phyloP scores from a whole-genome alignment of 2,113 vertebrate species.

The Motacilla alba region DNA sequence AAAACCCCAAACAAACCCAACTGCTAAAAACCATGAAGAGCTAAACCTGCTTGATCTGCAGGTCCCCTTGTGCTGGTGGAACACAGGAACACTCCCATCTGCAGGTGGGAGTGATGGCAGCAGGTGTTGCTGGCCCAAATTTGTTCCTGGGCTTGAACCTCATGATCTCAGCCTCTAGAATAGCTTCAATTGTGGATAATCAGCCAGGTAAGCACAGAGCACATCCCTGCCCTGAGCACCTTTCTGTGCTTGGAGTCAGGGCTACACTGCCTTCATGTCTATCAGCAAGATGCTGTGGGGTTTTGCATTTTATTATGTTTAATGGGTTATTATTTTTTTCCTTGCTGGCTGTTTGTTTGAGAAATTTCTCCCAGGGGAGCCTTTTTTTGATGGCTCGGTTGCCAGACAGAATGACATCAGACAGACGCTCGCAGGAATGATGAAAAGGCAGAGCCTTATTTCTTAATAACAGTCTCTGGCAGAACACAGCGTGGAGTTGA shows the following conservation, averaged over 20 bases:
- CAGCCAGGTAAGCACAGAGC: not conserved
- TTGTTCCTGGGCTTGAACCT: not conserved
- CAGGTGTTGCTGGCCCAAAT: not conserved
- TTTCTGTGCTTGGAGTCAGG: not conserved
- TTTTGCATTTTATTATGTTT: conserved; percentile 19
- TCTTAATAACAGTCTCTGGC: conserved; percentile 38
- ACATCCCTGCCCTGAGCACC: not conserved
- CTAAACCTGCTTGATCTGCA: not conserved
- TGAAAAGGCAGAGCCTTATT: conserved; percentile 40
- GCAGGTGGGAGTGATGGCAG: not conserved
- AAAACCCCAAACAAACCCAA: not conserved
- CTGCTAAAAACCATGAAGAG: not conserved
- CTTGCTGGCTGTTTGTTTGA: conserved; percentile 51
- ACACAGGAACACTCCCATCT: not conserved
- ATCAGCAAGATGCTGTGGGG: not conserved
- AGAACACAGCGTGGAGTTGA: not conserved
- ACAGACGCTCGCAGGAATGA: conserved; percentile 8
- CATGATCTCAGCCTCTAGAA: not conserved
- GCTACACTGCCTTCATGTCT: not conserved
- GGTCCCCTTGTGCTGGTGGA: not conserved
- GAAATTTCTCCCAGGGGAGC: conserved; percentile 45
- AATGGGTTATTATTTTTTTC: conserved; percentile 36
- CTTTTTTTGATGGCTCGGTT: not conserved
- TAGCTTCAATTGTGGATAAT: not conserved
- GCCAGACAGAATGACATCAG: conserved; percentile 66